Base-by-base conservation (phyloP, 2,888 invertebrate genomes). In the Cybosia mesomella region DNA sequence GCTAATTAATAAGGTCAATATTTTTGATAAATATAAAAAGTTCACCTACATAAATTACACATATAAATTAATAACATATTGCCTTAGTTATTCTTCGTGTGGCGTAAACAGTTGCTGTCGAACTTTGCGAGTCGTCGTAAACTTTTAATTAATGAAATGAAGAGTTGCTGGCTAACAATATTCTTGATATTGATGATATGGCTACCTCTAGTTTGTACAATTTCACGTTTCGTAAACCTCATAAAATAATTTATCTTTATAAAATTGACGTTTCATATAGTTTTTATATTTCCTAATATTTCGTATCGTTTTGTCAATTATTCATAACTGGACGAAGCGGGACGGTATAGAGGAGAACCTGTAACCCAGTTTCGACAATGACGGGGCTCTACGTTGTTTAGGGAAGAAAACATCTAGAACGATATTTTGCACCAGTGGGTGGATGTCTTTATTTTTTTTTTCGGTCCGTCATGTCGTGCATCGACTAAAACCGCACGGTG, bases 121-220 rank as follows among this genome's bases (percentile, higher is more conserved):
- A 75, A 82, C 73, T 83, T 83, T 53, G 61, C 68, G 69, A 78
- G 71, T 77, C 73, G 71, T 81, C 82, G 79, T 87, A 85, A 85
- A 88, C 85, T 87, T 87, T 87, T 87, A 88, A 88, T 88, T 87
- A 87, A 85, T 83, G 79, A 83, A 85, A 84, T 74, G 71, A 73
- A 63, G 72, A 85, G 75, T 85, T 70, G 71, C 79, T 73, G 76
- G 81, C 70, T 72, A 82, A 80, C 80, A 74, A 77, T 80, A 77
- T 81, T 73, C 54, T 78, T 58, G 71, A 68, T 79, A 79, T 77
- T 76, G 74, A 74, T 80, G 75, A 79, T 81, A 74, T 75, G 54
- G 24, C 36, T 54, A 49, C n/a, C 8, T 49, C 1, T 34, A 4
- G 8, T 55, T 70, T 59, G 7, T 68, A 71, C 63, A 62, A 73